A percentile compares a stretch with the other conserved stretches of the same genome.
Evolutionary conservation across 1,140 invertebrate species (phyloP).

Genomic region (Calliphora vicina): DNA sequence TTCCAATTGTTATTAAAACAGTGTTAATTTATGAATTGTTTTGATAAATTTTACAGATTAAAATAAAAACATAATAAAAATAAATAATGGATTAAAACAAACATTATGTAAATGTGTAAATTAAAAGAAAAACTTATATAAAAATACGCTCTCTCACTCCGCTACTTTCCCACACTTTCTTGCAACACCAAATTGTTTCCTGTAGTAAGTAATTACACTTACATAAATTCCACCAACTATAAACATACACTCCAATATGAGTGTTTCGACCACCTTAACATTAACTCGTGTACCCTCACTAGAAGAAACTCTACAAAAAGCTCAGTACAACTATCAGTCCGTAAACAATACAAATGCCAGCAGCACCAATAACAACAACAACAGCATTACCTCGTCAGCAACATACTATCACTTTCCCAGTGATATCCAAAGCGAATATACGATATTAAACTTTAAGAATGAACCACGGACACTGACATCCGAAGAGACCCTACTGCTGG

Average conservation of each 20-base stretch:
- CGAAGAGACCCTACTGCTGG: slow-evolving; percentile 13
- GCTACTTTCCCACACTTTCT: background rate
- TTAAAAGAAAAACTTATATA: background rate
- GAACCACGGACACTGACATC: background rate
- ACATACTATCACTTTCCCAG: slow-evolving; percentile 34
- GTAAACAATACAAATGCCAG: background rate
- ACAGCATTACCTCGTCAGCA: slow-evolving; percentile 12
- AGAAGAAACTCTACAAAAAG: slow-evolving; percentile 25
- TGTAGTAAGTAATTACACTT: background rate
- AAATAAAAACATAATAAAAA: too few species aligned
- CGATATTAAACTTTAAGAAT: background rate
- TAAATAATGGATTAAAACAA: background rate
- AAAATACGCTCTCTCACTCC: background rate
- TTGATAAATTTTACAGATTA: too few species aligned
- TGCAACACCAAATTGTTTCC: background rate
- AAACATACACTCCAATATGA: slow-evolving; percentile 1
- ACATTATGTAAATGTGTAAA: background rate
- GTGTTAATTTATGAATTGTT: too few species aligned
- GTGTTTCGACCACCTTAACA: slow-evolving; percentile 26
- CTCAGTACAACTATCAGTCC: slow-evolving; percentile 8
- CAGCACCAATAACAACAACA: slow-evolving; percentile 17
- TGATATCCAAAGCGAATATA: background rate
- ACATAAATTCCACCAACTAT: background rate
- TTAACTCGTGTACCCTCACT: slow-evolving; percentile 7
- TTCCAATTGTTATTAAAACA: too few species aligned